A percentile compares a stretch with the other conserved stretches of the same genome.
Evolutionary conservation across 2,888 invertebrate species (phyloP).

Genomic region (Chorisops tibialis): DNA sequence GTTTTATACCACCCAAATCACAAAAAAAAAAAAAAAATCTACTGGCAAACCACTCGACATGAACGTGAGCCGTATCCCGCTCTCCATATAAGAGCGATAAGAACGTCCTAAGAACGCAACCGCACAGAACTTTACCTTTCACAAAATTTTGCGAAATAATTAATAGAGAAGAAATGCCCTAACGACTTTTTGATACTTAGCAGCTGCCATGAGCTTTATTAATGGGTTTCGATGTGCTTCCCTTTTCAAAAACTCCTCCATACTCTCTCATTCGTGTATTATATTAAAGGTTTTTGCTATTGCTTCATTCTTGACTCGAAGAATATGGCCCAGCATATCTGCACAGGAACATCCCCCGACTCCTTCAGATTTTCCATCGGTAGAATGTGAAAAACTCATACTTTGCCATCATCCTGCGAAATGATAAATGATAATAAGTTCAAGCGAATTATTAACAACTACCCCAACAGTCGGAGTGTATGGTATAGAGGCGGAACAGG

Average conservation of each 20-base stretch:
- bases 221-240: conserved; percentile 30
- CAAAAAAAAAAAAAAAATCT: neutral
- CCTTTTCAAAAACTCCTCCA: conserved; percentile 10
- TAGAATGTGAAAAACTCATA: conserved; percentile 16
- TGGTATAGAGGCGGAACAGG: neutral
- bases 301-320: conserved; percentile 10
- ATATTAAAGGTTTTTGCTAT: neutral
- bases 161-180: conserved; percentile 34
- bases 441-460: conserved; percentile 24
- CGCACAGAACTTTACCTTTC: conserved; percentile 16
- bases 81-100: conserved; percentile 12
- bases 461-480: neutral
- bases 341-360: conserved; percentile 7
- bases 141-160: conserved; percentile 27
- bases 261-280: neutral
- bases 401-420: conserved; percentile 11
- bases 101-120: neutral
- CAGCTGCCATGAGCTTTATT: conserved; percentile 34
- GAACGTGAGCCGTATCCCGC: conserved; percentile 14
- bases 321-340: conserved; percentile 2
- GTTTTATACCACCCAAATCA: neutral
- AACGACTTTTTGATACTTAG: conserved; percentile 35
- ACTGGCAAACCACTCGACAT: neutral
- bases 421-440: conserved; percentile 28
- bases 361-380: neutral